Base-by-base conservation (phyloP, 2,797 vertebrate species). In the Liparis tanakae region DNA sequence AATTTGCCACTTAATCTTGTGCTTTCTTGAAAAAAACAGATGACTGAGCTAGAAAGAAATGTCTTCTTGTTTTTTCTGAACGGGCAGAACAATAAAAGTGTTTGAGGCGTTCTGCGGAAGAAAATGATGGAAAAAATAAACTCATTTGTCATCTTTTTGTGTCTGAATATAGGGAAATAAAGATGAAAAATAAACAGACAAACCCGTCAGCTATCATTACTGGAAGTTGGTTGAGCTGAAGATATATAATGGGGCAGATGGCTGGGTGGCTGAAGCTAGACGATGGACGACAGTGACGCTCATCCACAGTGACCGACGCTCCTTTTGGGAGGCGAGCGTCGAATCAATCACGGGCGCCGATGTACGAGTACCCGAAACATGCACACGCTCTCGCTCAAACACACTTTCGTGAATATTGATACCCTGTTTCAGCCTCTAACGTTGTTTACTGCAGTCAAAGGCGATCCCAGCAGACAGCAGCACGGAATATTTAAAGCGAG, bases 381-480 rank as follows among this genome's bases (percentile, higher is more conserved):
- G 41, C 22, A n/a, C 44, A 18, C 48, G 7, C 37, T 9, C 48
- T 3, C 18, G 1, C 68, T n/a, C 44, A 48, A 36, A 41, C 18
- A 50, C 2, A 20, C n/a, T 54, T 37, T 36, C 17, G 20, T 76
- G 34, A 20, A 67, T 50, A 72, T 44, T 54, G 14, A 78, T 50
- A 50, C 58, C 61, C 9, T 2, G 39, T 59, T 69, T 22, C 4
- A 22, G 56, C 33, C 41, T 67, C 68, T 44, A 14, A 78, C 74
- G 4, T 15, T 79, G 85, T 85, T 87, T 78, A 70, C 63, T n/a
- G 1, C 51, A 57, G 68, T 76, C 59, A 59, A 69, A 79, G 51
- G 53, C 77, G 82, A 83, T 86, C 80, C 80, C 67, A 64, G 48
- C 37, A 59, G 68, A 82, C 64, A 55, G 67, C 57, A n/a, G 54